These are phyloP conservation scores for Colaptes auratus DNA, from an alignment of 2,113 vertebrate species.

Conservation along the genomic window DNA sequence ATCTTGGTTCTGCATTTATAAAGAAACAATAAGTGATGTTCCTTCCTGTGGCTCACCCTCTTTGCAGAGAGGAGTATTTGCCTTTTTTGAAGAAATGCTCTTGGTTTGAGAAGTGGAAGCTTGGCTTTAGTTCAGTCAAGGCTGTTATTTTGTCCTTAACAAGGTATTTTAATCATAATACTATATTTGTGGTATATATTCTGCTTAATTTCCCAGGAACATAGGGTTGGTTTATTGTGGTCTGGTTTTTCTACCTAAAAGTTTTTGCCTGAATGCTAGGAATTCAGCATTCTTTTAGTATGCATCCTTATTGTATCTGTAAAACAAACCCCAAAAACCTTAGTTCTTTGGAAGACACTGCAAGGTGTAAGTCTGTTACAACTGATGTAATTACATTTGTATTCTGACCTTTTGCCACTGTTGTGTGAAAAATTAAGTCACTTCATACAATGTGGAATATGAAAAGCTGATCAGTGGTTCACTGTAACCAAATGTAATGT, in stretches of 20 bases:
- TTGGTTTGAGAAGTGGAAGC: neutral
- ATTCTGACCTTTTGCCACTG: neutral
- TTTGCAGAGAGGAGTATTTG: neutral
- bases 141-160: neutral
- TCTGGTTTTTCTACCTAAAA: neutral
- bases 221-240: neutral
- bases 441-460: rapidly evolving
- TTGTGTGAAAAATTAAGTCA: neutral
- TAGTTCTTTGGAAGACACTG: neutral
- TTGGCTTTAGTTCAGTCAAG: neutral
- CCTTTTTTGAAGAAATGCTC: neutral
- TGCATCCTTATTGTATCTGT: neutral
- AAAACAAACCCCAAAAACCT: neutral
- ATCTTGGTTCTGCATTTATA: neutral
- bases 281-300: neutral
- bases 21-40: neutral
- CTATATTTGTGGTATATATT: neutral
- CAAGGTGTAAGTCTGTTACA: neutral
- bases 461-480: neutral
- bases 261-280: neutral
- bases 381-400: neutral
- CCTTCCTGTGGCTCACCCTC: neutral
- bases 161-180: neutral
- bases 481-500: neutral
- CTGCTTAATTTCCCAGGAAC: neutral